Conservation (phyloP, 2,113 vertebrate genomes). For the Romanogobio albipinnatus region DNA sequence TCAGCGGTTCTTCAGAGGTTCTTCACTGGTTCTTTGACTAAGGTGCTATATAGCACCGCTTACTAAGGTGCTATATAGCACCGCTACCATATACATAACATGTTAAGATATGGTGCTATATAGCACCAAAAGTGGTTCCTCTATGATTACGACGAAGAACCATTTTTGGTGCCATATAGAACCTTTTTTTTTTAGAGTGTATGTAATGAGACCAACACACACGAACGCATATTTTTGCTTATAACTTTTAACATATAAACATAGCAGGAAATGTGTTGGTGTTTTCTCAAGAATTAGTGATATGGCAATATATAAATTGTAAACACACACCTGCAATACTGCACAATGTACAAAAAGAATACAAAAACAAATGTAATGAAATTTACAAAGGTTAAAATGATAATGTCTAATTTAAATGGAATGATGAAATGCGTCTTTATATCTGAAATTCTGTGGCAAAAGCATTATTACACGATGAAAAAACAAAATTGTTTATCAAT, state of each 20-base stretch:
- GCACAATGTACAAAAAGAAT: background rate
- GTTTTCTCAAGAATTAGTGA: background rate
- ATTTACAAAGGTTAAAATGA: background rate
- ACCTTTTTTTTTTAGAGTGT: too few relatives aligned
- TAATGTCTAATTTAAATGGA: background rate
- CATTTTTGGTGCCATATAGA: too few relatives aligned
- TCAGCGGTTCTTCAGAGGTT: too few relatives aligned
- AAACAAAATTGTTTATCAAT: background rate
- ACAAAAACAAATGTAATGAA: background rate
- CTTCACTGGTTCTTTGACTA: too few relatives aligned
- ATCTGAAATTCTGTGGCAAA: background rate
- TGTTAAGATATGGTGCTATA: too few relatives aligned
- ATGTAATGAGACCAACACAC: background rate
- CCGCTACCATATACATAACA: too few relatives aligned
- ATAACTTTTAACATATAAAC: slow-evolving; percentile 12
- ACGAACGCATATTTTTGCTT: too few relatives aligned
- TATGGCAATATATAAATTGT: background rate
- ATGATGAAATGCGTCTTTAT: background rate
- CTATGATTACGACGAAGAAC: too few relatives aligned
- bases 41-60: too few relatives aligned
- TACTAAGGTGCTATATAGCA: too few relatives aligned
- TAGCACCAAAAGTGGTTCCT: too few relatives aligned
- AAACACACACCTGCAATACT: background rate
- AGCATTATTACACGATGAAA: background rate
- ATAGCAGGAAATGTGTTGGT: background rate